Evolutionary conservation across 2,888 invertebrate species (phyloP), one percentile per base, ranked within the genome.

Genomic region (Hydropsyche betteni): DNA sequence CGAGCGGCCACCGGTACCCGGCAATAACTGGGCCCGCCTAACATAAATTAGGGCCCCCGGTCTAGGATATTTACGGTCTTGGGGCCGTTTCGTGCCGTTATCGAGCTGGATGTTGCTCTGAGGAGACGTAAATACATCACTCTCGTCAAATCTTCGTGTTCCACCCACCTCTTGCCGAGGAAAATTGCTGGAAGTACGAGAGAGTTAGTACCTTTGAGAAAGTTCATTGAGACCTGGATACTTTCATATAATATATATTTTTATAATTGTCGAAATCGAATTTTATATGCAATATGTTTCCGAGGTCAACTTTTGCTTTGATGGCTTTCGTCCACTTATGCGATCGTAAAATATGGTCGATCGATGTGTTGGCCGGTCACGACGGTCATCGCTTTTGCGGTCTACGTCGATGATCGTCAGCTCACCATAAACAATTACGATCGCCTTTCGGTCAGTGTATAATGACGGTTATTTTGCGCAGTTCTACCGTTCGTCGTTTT

Each of bases 21-120:
- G 76, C 75, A 76, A 76, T 76, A 75, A 75, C 78, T 69, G 69
- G 74, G 69, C 73, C 44, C 6, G 24, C 24, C 51, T 33, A 68
- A 77, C 77, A 78, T 78, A 78, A 78, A 78, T 77, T 78, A 77
- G 77, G 74, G 74, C 61, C 72, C 74, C 53, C 69, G 38, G 74
- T n/a, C 68, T 74, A 44, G 70, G 76, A 70, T 78, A 78, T 78
- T 77, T 68, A 74, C 50, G 68, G 51, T 36, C 53, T 10, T 16
- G 10, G 53, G 8, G 53, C 12, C n/a, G 34, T 24, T n/a, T 16
- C 7, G 53, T 5, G 53, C 12, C n/a, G 34, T 24, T n/a, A 53
- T 52, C n/a, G 70, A 70, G 70, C 12, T 34, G 55, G 14, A 44
- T 14, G 44, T n/a, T 7, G 14, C 50, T 38, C 69, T 8, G 44